A percentile compares a stretch with the other conserved stretches of the same genome.
Conservation (phyloP, 2,113 vertebrate genomes). For the Neolamprologus sp. region DNA sequence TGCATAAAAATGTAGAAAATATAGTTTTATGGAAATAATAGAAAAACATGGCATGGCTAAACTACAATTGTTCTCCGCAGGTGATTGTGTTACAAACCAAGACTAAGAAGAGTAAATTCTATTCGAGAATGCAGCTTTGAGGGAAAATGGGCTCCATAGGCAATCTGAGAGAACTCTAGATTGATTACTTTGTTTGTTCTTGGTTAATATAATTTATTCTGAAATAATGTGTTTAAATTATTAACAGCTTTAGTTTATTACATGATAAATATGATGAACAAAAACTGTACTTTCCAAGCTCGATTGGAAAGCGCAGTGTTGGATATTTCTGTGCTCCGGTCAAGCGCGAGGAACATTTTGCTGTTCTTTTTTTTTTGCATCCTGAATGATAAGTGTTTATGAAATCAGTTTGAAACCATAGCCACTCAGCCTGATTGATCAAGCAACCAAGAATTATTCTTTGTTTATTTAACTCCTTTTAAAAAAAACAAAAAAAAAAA, state of each 20-base stretch:
- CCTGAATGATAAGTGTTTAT: too few species aligned
- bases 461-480: neutral
- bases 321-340: neutral
- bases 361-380: neutral
- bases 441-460: neutral
- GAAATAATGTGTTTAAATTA: neutral
- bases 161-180: neutral
- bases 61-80: neutral
- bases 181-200: neutral
- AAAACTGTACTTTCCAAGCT: neutral
- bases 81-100: neutral
- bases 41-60: neutral
- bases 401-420: neutral
- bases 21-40: neutral
- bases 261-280: neutral
- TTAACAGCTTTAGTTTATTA: neutral
- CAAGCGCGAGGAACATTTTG: neutral
- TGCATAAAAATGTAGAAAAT: neutral
- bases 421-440: neutral
- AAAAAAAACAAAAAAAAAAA: rapidly evolving
- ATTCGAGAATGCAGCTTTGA: neutral
- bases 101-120: neutral
- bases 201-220: neutral
- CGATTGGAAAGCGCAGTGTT: neutral
- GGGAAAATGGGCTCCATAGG: neutral